phyloP scores from a whole-genome alignment of 2,113 vertebrate genomes.

The Pomatorhinus ruficollis region DNA sequence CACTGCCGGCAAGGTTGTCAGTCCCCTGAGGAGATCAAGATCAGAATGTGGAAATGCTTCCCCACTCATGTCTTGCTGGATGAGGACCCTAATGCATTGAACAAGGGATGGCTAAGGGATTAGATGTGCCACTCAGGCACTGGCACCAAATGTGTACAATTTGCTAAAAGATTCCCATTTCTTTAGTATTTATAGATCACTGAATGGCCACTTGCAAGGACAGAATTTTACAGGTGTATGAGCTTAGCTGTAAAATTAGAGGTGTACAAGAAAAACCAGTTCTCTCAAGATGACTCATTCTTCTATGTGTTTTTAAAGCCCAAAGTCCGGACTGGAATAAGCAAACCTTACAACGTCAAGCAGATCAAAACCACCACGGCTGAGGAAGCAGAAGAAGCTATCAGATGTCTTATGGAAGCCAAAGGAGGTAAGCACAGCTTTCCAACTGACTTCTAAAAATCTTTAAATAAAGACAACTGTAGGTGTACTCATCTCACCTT shows the following conservation, averaged over 20 bases:
- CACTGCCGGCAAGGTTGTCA: neutral
- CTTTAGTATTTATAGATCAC: neutral
- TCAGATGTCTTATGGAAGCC: conserved; percentile 79
- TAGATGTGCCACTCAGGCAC: neutral
- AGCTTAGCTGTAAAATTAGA: neutral
- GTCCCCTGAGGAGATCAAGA: neutral
- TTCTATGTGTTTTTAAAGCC: conserved; percentile 56
- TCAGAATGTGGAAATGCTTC: neutral
- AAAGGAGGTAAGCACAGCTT: conserved; percentile 67
- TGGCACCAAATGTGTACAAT: neutral
- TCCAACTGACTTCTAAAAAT: neutral
- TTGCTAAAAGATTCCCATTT: neutral
- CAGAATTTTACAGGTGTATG: neutral
- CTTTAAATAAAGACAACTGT: neutral
- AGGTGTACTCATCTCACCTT: neutral
- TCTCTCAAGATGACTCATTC: neutral
- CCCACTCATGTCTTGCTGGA: neutral
- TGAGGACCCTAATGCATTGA: neutral
- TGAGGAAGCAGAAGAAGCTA: conserved; percentile 80
- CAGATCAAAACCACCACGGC: conserved; percentile 83
- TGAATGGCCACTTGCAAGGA: neutral
- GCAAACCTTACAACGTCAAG: conserved; percentile 82
- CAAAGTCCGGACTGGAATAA: conserved; percentile 81
- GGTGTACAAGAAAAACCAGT: neutral
- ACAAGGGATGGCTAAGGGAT: neutral